Base-by-base conservation (phyloP, 2,113 vertebrate species). In the Erpornis zantholeuca region DNA sequence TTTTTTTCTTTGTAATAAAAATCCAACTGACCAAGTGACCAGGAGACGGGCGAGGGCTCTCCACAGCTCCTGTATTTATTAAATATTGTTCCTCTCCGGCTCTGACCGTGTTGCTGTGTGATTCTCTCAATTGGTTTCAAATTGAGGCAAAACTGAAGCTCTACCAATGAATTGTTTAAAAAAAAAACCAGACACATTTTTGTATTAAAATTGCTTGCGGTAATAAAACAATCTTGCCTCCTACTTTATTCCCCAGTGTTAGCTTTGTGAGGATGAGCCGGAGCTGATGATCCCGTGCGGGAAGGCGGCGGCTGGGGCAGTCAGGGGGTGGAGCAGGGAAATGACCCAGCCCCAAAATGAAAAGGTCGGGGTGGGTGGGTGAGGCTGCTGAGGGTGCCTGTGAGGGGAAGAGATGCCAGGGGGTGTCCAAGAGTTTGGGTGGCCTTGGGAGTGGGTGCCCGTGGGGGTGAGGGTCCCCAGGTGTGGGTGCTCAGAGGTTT, bases 171-270 rank as follows among this genome's bases (percentile, higher is more conserved):
- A 98, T 98, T 98, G 98, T 99, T 99, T 99, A 98, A 98, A 98
- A 42, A 52, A 98, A 98, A 98, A 42, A 52, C 89, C 97, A 98
- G 97, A 98, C 98, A 98, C 98, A 97, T 99, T 99, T 98, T 99
- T 99, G 98, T 99, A 99, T 99, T 99, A 99, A 99, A 98, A 98
- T 99, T 99, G 99, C 99, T 99, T 99, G 99, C 99, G 98, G 98
- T 99, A 99, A 99, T 97, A 97, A 97, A 97, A 94, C 38, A 0
- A 65, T 94, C 95, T 96, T 94, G 97, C 97, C 97, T 98, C 96
- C 97, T 96, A 50, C 96, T 98, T 98, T 96, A 86, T 97, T 95
- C 91, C 94, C 10, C 80, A 5, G 93, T 61, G 59, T 65, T 94
- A 72, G 94, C 50, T 86, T 96, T 96, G 82, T 90, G 6, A 87